These are phyloP conservation scores for Capromys pilorides DNA, from an alignment of 2,797 vertebrate species.

Conservation along the genomic window DNA sequence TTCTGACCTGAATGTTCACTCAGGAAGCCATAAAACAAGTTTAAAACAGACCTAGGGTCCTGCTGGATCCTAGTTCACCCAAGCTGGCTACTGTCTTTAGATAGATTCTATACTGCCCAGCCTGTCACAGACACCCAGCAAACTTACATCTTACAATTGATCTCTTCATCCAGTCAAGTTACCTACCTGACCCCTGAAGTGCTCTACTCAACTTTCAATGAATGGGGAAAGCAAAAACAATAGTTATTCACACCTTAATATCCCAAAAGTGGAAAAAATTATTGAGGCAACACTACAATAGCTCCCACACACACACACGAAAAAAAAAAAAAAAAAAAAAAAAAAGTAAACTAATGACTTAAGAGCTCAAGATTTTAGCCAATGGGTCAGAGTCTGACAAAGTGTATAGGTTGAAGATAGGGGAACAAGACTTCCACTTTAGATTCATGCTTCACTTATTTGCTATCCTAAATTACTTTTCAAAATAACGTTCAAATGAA, in stretches of 20 bases:
- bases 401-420: accelerated
- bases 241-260: not conserved
- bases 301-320: too few species aligned
- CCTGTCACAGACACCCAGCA: too few species aligned
- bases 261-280: not conserved
- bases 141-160: not conserved
- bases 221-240: not conserved
- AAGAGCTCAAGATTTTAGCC: not conserved
- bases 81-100: not conserved
- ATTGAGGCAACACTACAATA: not conserved
- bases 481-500: not conserved
- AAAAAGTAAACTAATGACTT: accelerated
- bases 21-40: not conserved
- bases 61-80: not conserved
- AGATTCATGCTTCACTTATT: not conserved
- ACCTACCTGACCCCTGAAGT: not conserved
- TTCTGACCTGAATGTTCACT: not conserved
- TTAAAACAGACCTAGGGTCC: not conserved
- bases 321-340: too few species aligned
- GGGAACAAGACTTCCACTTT: not conserved
- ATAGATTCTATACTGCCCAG: not conserved
- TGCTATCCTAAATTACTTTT: not conserved
- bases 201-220: not conserved
- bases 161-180: not conserved
- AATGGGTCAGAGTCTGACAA: not conserved